phyloP scores from a whole-genome alignment of 1,140 invertebrate genomes.

The Polypedilum vanderplanki region DNA sequence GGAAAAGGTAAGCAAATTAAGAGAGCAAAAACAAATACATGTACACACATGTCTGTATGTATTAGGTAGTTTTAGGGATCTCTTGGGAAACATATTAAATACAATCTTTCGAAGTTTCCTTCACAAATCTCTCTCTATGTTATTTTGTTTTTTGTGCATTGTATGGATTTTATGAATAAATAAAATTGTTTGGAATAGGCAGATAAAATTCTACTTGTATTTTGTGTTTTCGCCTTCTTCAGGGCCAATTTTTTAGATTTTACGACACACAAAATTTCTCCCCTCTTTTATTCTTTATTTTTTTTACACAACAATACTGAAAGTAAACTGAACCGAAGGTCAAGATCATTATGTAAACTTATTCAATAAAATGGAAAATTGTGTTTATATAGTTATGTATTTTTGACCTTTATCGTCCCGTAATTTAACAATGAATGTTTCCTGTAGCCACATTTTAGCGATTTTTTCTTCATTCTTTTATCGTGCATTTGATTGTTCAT shows the following conservation, averaged over 20 bases:
- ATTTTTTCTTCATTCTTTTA: not conserved
- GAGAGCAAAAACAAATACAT: too few relatives aligned
- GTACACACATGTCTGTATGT: too few relatives aligned
- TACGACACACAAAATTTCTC: not conserved
- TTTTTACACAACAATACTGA: not conserved
- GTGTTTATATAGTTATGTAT: conserved; percentile 25
- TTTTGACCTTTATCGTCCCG: conserved; percentile 9
- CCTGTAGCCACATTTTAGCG: conserved; percentile 2
- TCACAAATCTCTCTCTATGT: too few relatives aligned
- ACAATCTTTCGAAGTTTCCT: too few relatives aligned
- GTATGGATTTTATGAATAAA: not conserved
- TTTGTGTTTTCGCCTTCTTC: not conserved
- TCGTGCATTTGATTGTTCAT: not conserved
- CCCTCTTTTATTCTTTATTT: not conserved
- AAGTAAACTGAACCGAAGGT: not conserved
- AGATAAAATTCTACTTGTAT: not conserved
- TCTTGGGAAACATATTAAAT: too few relatives aligned
- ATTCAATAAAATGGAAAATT: conserved; percentile 26
- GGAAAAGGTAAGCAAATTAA: too few relatives aligned
- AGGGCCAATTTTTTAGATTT: not conserved
- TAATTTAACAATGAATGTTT: conserved; percentile 19
- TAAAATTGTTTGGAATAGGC: not conserved
- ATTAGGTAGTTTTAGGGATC: too few relatives aligned
- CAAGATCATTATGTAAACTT: conserved; percentile 29
- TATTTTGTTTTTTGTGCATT: too few relatives aligned